A percentile compares a stretch with the other conserved stretches of the same genome.
phyloP scores from a whole-genome alignment of 1,140 invertebrate species.

The Ruditapes philippinarum region DNA sequence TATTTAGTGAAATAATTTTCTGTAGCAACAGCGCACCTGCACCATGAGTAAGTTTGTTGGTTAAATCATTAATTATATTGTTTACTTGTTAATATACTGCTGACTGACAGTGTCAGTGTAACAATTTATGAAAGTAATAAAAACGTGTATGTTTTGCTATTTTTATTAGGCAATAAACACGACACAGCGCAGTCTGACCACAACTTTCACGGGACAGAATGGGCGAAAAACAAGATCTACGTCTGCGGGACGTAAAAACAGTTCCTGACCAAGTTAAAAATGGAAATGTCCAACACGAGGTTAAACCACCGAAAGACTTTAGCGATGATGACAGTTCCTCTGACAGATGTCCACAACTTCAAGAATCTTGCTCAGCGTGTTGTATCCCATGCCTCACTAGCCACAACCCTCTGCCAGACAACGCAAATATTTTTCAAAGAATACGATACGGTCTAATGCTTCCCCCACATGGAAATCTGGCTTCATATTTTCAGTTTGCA shows the following conservation, averaged over 20 bases:
- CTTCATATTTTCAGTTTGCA: slow-evolving; percentile 71
- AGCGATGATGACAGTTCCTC: neutral
- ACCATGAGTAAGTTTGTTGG: no score
- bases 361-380: slow-evolving; percentile 31
- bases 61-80: no score
- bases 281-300: neutral
- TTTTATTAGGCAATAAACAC: no score
- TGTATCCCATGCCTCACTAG: slow-evolving; percentile 69
- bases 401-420: slow-evolving; percentile 77
- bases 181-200: neutral
- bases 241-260: slow-evolving; percentile 32
- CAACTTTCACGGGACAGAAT: neutral
- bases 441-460: slow-evolving; percentile 76
- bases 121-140: no score
- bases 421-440: slow-evolving; percentile 67
- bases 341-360: slow-evolving; percentile 1
- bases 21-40: no score
- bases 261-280: neutral
- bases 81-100: no score
- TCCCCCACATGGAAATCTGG: slow-evolving; percentile 82
- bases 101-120: no score
- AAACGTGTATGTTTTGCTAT: no score
- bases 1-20: no score
- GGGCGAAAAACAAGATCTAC: neutral
- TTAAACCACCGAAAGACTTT: neutral